phyloP scores from a whole-genome alignment of 2,888 invertebrate genomes.

The Petrophora chlorosata region DNA sequence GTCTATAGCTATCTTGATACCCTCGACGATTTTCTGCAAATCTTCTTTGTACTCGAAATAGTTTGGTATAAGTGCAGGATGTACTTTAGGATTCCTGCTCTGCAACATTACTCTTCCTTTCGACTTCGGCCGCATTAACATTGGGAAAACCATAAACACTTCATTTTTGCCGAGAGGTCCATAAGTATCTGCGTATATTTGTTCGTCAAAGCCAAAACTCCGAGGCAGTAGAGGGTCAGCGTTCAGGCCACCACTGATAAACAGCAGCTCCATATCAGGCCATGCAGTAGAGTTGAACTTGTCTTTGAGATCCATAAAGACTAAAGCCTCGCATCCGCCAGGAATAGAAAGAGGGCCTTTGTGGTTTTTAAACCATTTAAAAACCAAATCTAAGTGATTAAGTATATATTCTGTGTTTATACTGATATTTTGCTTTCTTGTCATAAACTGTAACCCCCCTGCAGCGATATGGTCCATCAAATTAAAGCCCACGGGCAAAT shows the following conservation, averaged over 20 bases:
- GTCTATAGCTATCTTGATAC: conserved; percentile 84
- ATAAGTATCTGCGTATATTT: conserved; percentile 69
- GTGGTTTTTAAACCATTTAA: conserved; percentile 81
- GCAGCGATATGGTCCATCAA: conserved; percentile 88
- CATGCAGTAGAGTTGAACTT: conserved; percentile 80
- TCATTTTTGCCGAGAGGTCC: conserved; percentile 67
- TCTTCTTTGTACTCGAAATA: conserved; percentile 88
- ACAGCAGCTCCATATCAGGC: conserved; percentile 87
- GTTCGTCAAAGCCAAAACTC: conserved; percentile 81
- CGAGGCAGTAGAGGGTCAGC: conserved; percentile 72
- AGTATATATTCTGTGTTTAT: conserved; percentile 65
- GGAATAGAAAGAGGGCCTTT: conserved; percentile 85
- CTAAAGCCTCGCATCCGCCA: conserved; percentile 87
- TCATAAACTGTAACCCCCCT: conserved; percentile 84
- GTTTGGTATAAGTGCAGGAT: conserved; percentile 90
- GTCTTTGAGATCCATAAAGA: conserved; percentile 85
- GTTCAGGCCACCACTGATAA: conserved; percentile 82
- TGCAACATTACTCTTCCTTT: conserved; percentile 86
- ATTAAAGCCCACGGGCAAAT: conserved; percentile 87
- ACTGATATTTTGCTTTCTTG: conserved; percentile 64
- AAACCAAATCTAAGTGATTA: conserved; percentile 67
- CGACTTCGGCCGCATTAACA: conserved; percentile 89
- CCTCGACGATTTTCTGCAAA: conserved; percentile 85
- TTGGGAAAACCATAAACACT: conserved; percentile 85
- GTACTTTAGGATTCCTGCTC: conserved; percentile 87